Base-by-base conservation (phyloP, 1,140 invertebrate species). In the Carposina sasakii region DNA sequence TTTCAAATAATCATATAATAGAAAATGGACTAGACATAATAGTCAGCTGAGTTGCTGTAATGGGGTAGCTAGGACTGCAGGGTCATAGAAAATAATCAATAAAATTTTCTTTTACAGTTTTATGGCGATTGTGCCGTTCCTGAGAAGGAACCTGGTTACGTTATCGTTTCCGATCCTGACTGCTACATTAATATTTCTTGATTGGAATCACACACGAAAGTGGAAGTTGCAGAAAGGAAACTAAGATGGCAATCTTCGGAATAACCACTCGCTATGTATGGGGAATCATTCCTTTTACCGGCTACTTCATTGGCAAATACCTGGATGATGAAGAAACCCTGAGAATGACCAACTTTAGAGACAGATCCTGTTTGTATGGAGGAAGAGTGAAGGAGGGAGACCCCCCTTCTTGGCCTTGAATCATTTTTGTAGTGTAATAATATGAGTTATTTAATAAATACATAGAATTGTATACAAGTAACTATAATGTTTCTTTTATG, bases 351-450 rank as follows among this genome's bases (percentile, higher is more conserved):
- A 73, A 73, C 23, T 95, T 91, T 71, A 87, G 93, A 51, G 93
- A 95, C 64, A 94, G 92, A 72, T 93, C 91, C 65, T 88, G 88
- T 19, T 74, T 95, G 3, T 95, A 90, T 75, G 92, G 91, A 12
- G 86, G 90, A 48, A 76, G 73, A 37, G 75, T 89, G 0, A 88
- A 88, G 57, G 88, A 89, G 54, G 91, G 90, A 8, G 89, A 91
- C 60, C 65, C 76, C 54, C 93, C 93, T 48, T 89, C 91, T 24
- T 94, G 93, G 93, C 90, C 89, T 43, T 88, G 55, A 86, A 49
- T 28, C 10, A 16, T 24, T 43, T 33, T 26, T 48, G 31, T 37
- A 34, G 42, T 19, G 43, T 44, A 20, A 19, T 33, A 43, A 10
- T 40, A 24, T 54, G 37, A 55, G 22, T 46, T 37, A 30, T 28